These are phyloP conservation scores for Percina caprodes DNA, from an alignment of 2,113 vertebrate genomes.

Conservation along the genomic window DNA sequence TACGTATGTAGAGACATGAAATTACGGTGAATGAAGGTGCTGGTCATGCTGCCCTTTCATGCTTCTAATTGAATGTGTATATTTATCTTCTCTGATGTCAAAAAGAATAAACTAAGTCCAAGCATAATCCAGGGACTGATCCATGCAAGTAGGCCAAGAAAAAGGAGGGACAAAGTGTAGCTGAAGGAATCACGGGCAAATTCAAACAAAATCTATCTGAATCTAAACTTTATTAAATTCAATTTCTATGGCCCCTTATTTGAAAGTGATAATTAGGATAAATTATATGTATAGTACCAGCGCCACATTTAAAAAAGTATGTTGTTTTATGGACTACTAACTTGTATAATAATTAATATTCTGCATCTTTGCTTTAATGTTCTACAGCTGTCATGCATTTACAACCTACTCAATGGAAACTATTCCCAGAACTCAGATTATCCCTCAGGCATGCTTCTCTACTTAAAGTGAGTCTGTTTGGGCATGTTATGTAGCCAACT, in stretches of 20 bases:
- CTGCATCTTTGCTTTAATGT: background rate
- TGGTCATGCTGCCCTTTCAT: no score
- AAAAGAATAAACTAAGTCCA: no score
- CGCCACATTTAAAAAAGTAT: background rate
- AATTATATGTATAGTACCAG: background rate
- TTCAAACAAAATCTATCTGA: background rate
- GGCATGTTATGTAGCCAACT: no score
- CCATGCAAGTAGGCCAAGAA: slow-evolving; percentile 51
- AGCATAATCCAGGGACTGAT: slow-evolving; percentile 27
- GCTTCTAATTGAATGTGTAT: no score
- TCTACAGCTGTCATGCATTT: slow-evolving; percentile 79
- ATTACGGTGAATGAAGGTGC: no score
- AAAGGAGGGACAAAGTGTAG: slow-evolving; percentile 44
- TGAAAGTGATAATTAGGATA: background rate
- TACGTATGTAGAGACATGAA: no score
- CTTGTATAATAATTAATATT: background rate
- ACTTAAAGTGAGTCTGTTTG: slow-evolving; percentile 67
- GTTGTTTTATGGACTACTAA: background rate
- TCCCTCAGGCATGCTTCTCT: slow-evolving; percentile 80
- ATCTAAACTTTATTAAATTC: background rate
- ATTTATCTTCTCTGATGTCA: no score
- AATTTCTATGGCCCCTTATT: background rate
- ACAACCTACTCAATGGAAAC: slow-evolving; percentile 61
- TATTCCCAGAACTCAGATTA: slow-evolving; percentile 64
- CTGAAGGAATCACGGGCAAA: slow-evolving; percentile 75